phyloP scores from a whole-genome alignment of 2,113 vertebrate genomes.

The Neolamprologus cancellatus region DNA sequence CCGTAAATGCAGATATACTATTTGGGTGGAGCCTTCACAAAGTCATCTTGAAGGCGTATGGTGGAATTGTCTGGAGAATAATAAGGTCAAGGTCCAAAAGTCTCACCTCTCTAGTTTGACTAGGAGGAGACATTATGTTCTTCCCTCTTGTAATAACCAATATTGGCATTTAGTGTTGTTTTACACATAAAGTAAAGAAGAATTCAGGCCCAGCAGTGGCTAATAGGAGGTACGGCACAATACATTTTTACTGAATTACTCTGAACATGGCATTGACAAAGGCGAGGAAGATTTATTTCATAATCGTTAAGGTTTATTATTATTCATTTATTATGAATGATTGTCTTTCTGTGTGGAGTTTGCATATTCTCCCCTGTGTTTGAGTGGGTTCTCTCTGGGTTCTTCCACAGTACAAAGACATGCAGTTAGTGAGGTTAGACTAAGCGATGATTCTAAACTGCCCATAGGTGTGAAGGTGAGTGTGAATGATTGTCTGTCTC shows the following conservation, averaged over 20 bases:
- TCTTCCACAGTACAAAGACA: background rate
- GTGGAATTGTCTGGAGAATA: conserved; percentile 6
- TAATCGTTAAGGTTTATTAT: background rate
- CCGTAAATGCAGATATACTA: conserved; percentile 9
- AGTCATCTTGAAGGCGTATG: conserved; percentile 43
- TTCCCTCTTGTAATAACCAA: background rate
- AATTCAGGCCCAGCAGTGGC: background rate
- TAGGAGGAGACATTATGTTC: background rate
- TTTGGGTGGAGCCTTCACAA: background rate
- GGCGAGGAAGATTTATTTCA: background rate
- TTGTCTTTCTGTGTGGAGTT: background rate
- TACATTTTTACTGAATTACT: background rate
- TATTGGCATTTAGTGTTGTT: background rate
- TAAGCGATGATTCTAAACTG: fast-evolving
- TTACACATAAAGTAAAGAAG: background rate
- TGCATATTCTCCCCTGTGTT: background rate
- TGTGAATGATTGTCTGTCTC: background rate
- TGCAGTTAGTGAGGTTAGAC: background rate
- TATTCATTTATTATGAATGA: background rate
- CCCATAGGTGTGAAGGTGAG: background rate
- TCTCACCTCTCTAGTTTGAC: background rate
- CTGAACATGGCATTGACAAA: background rate
- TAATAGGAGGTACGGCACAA: fast-evolving
- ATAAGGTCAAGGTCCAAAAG: conserved; percentile 20
- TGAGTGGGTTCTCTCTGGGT: background rate